These are phyloP conservation scores for Chelonoidis abingdonii DNA, from an alignment of 2,113 vertebrate genomes.

Conservation along the genomic window DNA sequence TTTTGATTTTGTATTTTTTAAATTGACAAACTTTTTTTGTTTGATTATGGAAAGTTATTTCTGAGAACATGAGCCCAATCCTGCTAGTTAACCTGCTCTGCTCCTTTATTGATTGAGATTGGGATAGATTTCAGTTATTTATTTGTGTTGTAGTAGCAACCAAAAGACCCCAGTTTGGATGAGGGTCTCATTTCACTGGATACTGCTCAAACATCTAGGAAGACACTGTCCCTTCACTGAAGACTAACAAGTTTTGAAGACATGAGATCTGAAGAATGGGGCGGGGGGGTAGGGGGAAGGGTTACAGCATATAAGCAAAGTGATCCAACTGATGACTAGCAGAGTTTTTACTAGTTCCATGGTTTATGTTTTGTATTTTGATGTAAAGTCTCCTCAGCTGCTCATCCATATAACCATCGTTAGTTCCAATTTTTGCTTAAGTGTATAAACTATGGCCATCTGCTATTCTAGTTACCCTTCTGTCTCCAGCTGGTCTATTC, in stretches of 20 bases:
- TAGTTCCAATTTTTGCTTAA: neutral
- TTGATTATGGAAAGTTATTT: neutral
- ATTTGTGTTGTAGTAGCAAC: neutral
- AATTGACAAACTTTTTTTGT: accelerated
- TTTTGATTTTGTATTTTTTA: neutral
- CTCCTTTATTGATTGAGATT: neutral
- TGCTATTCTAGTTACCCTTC: neutral
- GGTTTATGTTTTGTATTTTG: neutral
- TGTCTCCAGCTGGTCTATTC: neutral
- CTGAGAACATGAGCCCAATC: neutral
- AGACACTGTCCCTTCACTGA: neutral
- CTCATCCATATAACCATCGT: neutral
- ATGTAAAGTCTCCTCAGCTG: neutral
- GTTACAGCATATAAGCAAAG: neutral
- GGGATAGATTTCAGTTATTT: neutral
- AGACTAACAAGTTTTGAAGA: neutral
- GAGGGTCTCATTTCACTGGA: neutral
- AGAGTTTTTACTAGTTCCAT: neutral
- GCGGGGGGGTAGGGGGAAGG: neutral
- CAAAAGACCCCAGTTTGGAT: neutral
- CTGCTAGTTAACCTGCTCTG: neutral
- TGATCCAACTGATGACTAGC: accelerated
- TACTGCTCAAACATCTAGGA: neutral
- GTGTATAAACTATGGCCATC: neutral
- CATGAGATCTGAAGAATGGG: neutral